These are phyloP conservation scores for Scrobipalpa costella DNA, from an alignment of 2,888 invertebrate genomes.

Conservation along the genomic window DNA sequence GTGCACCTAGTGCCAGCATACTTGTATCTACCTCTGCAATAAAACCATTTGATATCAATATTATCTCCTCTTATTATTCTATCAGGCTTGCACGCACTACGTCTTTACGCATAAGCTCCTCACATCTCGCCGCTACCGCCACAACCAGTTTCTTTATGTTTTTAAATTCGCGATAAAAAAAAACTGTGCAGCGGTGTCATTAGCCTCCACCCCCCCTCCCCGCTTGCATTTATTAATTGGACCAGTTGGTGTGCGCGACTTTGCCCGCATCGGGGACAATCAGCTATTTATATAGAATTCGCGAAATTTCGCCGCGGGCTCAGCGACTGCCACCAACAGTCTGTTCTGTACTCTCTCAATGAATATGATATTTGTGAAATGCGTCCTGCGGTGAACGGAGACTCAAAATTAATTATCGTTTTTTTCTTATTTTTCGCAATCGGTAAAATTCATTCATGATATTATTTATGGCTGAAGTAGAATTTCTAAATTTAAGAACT, in stretches of 20 bases:
- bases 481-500: no score
- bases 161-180: slow-evolving; percentile 39
- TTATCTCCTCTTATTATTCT: slow-evolving; percentile 1
- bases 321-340: background rate
- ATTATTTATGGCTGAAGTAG: no score
- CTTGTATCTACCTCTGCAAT: background rate
- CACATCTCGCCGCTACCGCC: slow-evolving; percentile 11
- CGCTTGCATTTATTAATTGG: slow-evolving; percentile 40
- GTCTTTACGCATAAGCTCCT: background rate
- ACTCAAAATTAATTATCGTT: background rate
- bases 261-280: slow-evolving; percentile 1
- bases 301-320: slow-evolving; percentile 32
- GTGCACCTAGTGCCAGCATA: background rate
- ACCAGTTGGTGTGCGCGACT: slow-evolving; percentile 10
- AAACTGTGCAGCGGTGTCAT: slow-evolving; percentile 38
- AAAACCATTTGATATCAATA: background rate
- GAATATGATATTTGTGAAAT: slow-evolving; percentile 1
- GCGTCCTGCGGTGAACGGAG: background rate
- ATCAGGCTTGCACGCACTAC: slow-evolving; percentile 8
- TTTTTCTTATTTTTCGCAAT: background rate
- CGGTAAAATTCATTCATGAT: no score
- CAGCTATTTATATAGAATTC: slow-evolving; percentile 29
- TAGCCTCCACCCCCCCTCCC: slow-evolving; percentile 33
- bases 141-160: slow-evolving; percentile 34
- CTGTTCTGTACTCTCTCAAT: background rate